Percentiles rank a stretch among this genome's conserved stretches.
phyloP scores from a whole-genome alignment of 2,797 vertebrate genomes.

The Allobates femoralis region DNA sequence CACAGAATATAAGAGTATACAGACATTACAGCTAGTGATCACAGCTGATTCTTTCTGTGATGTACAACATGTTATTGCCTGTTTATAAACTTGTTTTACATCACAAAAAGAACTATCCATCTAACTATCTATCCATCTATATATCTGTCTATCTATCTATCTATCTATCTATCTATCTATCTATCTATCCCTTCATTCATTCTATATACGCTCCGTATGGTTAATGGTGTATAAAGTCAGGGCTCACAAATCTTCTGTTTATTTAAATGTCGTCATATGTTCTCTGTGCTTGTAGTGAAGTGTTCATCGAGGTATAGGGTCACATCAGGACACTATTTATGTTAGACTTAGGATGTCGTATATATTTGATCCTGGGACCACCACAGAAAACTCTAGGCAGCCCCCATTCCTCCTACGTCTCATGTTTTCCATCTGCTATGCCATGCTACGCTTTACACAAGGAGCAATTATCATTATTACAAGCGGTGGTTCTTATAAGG shows the following conservation, averaged over 20 bases:
- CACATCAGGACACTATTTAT: neutral
- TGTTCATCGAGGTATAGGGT: neutral
- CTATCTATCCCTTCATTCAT: neutral
- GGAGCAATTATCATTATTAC: neutral
- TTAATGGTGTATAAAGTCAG: neutral
- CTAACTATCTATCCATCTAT: neutral
- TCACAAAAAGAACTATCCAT: no score
- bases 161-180: neutral
- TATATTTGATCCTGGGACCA: neutral
- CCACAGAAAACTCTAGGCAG: neutral
- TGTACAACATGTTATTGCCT: no score
- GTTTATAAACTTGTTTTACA: no score
- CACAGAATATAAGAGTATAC: no score
- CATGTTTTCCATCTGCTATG: neutral
- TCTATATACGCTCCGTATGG: neutral
- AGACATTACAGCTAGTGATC: no score
- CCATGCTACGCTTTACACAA: neutral
- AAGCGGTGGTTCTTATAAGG: neutral
- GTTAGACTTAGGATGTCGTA: neutral
- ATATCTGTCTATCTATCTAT: neutral
- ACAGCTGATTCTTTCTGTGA: no score
- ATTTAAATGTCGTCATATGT: neutral
- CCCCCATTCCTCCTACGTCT: neutral
- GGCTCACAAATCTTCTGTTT: neutral
- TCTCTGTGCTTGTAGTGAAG: neutral